Percentiles rank a stretch among this genome's conserved stretches.
Conservation (phyloP, 1,140 invertebrate genomes). For the Cydia amplana region DNA sequence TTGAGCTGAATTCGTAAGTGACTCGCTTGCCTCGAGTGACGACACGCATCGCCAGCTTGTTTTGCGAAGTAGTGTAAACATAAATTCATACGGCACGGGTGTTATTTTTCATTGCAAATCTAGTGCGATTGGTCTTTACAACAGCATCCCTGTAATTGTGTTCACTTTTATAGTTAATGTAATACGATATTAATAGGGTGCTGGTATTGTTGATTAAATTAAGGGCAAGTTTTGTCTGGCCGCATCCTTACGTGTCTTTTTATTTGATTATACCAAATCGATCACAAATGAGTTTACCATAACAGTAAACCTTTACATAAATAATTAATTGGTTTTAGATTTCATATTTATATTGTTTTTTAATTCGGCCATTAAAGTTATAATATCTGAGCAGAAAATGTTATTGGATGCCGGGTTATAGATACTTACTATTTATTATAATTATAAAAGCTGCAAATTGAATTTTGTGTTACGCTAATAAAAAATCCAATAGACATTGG, state of each 20-base stretch:
- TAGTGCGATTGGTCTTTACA: background rate
- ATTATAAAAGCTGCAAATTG: too few species aligned
- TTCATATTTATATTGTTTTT: background rate
- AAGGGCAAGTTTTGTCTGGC: background rate
- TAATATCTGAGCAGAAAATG: background rate
- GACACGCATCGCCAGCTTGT: background rate
- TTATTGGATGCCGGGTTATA: too few species aligned
- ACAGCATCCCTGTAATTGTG: background rate
- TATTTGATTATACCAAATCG: background rate
- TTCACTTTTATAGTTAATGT: background rate
- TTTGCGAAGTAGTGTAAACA: background rate
- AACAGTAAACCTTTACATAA: background rate
- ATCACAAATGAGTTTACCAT: slow-evolving; percentile 1
- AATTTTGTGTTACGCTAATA: too few species aligned
- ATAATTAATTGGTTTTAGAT: background rate
- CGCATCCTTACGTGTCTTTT: slow-evolving; percentile 5
- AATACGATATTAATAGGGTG: background rate
- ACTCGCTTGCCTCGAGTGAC: slow-evolving; percentile 25
- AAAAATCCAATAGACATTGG: too few species aligned
- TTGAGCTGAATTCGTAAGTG: slow-evolving; percentile 58
- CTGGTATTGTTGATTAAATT: background rate
- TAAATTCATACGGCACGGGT: background rate
- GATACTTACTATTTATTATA: too few species aligned
- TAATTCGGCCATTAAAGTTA: background rate
- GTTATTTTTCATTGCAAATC: slow-evolving; percentile 3